Base-by-base conservation (phyloP, 2,113 vertebrate species). In the Amblyopsis rosae region DNA sequence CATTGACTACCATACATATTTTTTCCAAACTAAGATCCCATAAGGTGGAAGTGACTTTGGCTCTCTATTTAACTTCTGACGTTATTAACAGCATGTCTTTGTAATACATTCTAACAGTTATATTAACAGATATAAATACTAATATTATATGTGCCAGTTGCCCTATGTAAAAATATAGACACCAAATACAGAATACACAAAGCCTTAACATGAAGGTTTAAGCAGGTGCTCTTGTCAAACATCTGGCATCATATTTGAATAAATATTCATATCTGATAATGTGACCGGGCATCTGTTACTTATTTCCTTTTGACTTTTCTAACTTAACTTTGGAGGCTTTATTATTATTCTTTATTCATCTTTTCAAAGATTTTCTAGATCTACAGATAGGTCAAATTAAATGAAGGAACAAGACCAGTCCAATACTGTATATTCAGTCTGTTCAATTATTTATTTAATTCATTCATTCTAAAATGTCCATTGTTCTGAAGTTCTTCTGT, bases 191-290 rank as follows among this genome's bases (percentile, higher is more conserved):
- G 19, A 70, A 13, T 74, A 26, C 56, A 48, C 63, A 49, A 76
- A 76, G 76, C 26, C 19, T 69, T 81, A 75, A 83, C 72, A 75
- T 41, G 7, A 41, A 1, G 35, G 35, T 41, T 77, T 87, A 77
- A 86, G 59, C 69, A 69, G 63, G 65, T 66, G 72, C 69, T 78
- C 68, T 60, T 65, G 76, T 81, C 16, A 72, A 88, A 86, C 85
- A 88, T 76, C 86, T 88, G 89, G 80, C 77, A 75, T 82, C 76
- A 75, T 46, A 63, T 60, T 78, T 72, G 33, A 69, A 87, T 85
- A 75, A 86, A 85, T 88, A 84, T 90, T 83, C 79, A 86, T 80
- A 47, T 53, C 12, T 6, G 55, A 76, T 63, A 75, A 69, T 35
- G 57, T 71, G 67, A 48, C 41, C 67, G 67, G 69, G 70, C 75